These are phyloP conservation scores for Holacanthella duospinosa DNA, from an alignment of 2,888 invertebrate genomes.

Conservation along the genomic window DNA sequence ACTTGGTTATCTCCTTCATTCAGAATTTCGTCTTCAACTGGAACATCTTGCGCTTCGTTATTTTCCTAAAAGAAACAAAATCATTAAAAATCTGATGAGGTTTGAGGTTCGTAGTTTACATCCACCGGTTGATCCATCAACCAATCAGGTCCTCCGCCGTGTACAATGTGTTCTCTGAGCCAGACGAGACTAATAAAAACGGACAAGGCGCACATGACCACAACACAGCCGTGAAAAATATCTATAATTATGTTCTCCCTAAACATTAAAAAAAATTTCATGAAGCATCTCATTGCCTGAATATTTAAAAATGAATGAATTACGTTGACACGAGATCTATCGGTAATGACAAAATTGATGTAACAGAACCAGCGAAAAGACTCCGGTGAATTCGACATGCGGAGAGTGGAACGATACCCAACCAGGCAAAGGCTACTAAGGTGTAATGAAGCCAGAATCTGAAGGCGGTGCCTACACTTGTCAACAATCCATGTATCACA, in stretches of 20 bases:
- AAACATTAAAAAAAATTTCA: slow-evolving; percentile 1
- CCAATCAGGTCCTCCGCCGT: slow-evolving; percentile 97
- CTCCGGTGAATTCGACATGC: slow-evolving; percentile 92
- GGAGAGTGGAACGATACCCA: slow-evolving; percentile 88
- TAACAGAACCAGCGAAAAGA: slow-evolving; percentile 80
- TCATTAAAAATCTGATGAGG: neutral
- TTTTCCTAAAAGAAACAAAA: neutral
- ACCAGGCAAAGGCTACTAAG: slow-evolving; percentile 92
- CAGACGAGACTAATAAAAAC: slow-evolving; percentile 95
- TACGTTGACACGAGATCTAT: slow-evolving; percentile 79
- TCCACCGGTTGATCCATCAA: slow-evolving; percentile 55
- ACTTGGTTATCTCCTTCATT: slow-evolving; percentile 36
- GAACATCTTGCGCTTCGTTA: neutral
- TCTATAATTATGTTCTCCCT: slow-evolving; percentile 79
- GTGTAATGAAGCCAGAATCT: slow-evolving; percentile 97
- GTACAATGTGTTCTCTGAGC: slow-evolving; percentile 93
- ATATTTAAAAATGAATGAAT: slow-evolving; percentile 30
- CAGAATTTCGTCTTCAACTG: neutral
- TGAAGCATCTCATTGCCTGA: neutral
- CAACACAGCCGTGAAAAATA: slow-evolving; percentile 91
- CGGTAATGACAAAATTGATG: slow-evolving; percentile 65
- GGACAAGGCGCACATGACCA: slow-evolving; percentile 89
- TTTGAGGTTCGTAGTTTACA: slow-evolving; percentile 13
- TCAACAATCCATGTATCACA: slow-evolving; percentile 77
- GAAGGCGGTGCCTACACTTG: slow-evolving; percentile 81